These are phyloP conservation scores for Pyrocephalus nanus DNA, from an alignment of 2,797 vertebrate species.

Conservation along the genomic window DNA sequence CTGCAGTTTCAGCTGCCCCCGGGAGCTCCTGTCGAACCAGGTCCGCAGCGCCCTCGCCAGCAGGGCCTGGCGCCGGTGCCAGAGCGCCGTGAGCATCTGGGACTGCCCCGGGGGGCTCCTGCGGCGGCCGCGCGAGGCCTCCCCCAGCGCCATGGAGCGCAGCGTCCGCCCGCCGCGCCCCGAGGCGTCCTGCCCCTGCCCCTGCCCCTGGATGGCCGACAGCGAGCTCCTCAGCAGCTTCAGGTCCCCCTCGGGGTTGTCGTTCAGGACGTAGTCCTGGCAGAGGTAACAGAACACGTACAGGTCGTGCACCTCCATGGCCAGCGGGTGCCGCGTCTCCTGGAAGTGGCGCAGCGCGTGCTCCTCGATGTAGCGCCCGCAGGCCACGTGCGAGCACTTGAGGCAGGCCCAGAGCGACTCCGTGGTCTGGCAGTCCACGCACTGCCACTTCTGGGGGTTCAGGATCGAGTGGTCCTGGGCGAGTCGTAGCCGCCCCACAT, in stretches of 20 bases:
- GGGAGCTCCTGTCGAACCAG: constrained; percentile 83
- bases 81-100: constrained; percentile 88
- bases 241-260: constrained; percentile 95
- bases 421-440: constrained; percentile 90
- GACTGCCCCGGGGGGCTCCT: constrained; percentile 79
- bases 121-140: constrained; percentile 57
- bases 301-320: constrained; percentile 95
- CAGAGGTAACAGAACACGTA: constrained; percentile 97
- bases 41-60: constrained; percentile 83
- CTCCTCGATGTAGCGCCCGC: constrained; percentile 94
- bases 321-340: constrained; percentile 89
- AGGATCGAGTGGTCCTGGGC: constrained; percentile 97
- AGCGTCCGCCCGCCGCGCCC: constrained; percentile 82
- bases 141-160: constrained; percentile 83
- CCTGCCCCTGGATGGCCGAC: constrained; percentile 84
- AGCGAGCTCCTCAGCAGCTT: constrained; percentile 93
- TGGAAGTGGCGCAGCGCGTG: constrained; percentile 94
- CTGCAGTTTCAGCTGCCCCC: constrained; percentile 80
- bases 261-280: constrained; percentile 95
- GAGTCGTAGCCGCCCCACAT: constrained; percentile 94
- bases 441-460: constrained; percentile 98
- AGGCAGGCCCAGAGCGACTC: constrained; percentile 98
- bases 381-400: constrained; percentile 97
- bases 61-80: constrained; percentile 89
- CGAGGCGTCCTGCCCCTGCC: constrained; percentile 59